Percentiles rank a stretch among this genome's conserved stretches.
These are phyloP conservation scores for Cantharis flavilabris DNA, from an alignment of 2,888 invertebrate genomes.

Conservation along the genomic window DNA sequence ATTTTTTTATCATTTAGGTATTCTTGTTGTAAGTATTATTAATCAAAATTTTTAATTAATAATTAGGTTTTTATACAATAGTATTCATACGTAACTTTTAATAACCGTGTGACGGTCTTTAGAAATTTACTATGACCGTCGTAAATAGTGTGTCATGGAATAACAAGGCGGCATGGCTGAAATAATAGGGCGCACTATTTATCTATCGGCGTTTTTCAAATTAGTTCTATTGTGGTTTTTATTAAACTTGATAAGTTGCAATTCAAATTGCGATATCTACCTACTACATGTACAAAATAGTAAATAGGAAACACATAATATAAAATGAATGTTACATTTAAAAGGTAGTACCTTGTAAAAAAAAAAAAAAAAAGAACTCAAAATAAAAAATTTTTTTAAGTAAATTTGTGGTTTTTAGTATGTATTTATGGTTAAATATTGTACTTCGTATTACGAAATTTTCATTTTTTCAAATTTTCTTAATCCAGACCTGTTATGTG, in stretches of 20 bases:
- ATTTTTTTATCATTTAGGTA: background rate
- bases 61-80: background rate
- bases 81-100: slow-evolving; percentile 23
- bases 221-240: slow-evolving; percentile 1
- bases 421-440: too few species aligned
- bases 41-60: background rate
- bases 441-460: too few species aligned
- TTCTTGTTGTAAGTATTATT: background rate
- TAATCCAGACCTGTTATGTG: too few species aligned
- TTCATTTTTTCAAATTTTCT: too few species aligned
- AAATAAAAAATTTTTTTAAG: too few species aligned
- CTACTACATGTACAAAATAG: background rate
- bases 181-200: slow-evolving; percentile 31
- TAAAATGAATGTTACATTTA: too few species aligned
- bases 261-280: background rate
- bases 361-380: too few species aligned
- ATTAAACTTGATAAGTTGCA: background rate
- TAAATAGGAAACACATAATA: too few species aligned
- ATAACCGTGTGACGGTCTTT: slow-evolving; percentile 31
- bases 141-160: slow-evolving; percentile 31
- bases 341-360: background rate
- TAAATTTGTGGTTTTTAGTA: too few species aligned
- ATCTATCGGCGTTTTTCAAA: slow-evolving; percentile 25
- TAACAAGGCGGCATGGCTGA: slow-evolving; percentile 30
- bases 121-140: slow-evolving; percentile 21